These are phyloP conservation scores for Cyprinodon diabolis DNA, from an alignment of 2,797 vertebrate genomes.

Conservation along the genomic window DNA sequence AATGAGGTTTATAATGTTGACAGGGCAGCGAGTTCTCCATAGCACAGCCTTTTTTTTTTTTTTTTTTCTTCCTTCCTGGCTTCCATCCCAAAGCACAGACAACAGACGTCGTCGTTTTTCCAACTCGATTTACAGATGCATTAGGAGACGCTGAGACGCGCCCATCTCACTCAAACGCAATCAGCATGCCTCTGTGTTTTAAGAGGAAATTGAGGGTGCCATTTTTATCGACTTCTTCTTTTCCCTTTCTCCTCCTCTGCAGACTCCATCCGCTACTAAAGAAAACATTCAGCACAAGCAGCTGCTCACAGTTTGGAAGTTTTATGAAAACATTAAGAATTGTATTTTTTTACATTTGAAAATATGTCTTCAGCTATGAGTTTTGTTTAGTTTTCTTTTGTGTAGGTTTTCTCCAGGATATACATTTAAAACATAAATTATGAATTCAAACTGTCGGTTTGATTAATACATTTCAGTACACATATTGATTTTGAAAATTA, in stretches of 20 bases:
- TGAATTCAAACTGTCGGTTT: neutral
- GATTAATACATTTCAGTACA: no score
- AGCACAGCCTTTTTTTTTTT: slow-evolving; percentile 39
- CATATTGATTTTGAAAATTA: neutral
- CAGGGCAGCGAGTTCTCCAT: slow-evolving; percentile 48
- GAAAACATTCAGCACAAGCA: slow-evolving; percentile 14
- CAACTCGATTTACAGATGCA: slow-evolving; percentile 79
- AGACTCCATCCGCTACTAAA: slow-evolving; percentile 9
- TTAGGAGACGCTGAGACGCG: slow-evolving; percentile 75
- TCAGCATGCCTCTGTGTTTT: slow-evolving; percentile 72
- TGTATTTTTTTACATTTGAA: neutral
- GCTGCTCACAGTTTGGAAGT: slow-evolving; percentile 14
- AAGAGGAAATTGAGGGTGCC: slow-evolving; percentile 67
- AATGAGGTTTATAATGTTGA: slow-evolving; percentile 39
- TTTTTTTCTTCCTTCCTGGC: slow-evolving; percentile 49
- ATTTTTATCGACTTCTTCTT: slow-evolving; percentile 61
- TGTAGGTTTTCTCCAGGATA: neutral
- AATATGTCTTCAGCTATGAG: neutral
- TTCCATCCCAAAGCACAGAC: slow-evolving; percentile 67
- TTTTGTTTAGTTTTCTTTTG: neutral
- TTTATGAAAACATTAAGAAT: neutral
- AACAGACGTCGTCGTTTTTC: slow-evolving; percentile 75
- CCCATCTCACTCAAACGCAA: slow-evolving; percentile 75
- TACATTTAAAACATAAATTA: neutral
- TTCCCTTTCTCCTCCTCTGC: slow-evolving; percentile 33